Evolutionary conservation across 1,140 invertebrate genomes (phyloP).

Genomic region (Uloborus diversus): DNA sequence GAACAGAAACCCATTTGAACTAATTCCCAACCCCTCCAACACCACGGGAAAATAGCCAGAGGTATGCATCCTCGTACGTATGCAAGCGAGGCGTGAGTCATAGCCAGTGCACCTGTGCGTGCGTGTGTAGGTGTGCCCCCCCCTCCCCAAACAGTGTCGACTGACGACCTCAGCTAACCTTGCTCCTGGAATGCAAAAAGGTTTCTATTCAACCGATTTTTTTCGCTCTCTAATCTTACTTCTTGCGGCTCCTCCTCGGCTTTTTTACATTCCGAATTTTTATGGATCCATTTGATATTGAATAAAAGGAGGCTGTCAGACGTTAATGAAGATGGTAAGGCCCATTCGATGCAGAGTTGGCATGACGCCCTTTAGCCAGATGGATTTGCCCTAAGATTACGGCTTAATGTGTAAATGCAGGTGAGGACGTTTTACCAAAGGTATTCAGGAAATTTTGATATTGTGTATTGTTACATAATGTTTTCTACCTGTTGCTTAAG

Average conservation of each 20-base stretch:
- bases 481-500: no score
- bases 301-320: background rate
- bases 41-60: background rate
- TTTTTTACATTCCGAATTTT: background rate
- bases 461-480: no score
- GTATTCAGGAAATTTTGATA: no score
- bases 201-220: conserved; percentile 5
- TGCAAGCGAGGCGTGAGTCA: conserved; percentile 44
- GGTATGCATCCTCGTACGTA: conserved; percentile 7
- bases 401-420: no score
- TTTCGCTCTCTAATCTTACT: background rate
- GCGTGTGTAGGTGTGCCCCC: conserved; percentile 36
- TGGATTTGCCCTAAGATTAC: no score
- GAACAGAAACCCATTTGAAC: no score
- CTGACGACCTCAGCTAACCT: conserved; percentile 40
- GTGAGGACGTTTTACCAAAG: no score
- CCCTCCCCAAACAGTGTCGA: conserved; percentile 11
- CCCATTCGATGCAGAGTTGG: background rate
- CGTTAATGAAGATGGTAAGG: background rate
- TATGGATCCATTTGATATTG: background rate
- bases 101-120: conserved; percentile 26
- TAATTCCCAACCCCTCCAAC: no score
- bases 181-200: conserved; percentile 40
- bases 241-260: background rate
- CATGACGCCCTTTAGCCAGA: no score